phyloP scores from a whole-genome alignment of 2,797 vertebrate species.

The Sebastes reedi region DNA sequence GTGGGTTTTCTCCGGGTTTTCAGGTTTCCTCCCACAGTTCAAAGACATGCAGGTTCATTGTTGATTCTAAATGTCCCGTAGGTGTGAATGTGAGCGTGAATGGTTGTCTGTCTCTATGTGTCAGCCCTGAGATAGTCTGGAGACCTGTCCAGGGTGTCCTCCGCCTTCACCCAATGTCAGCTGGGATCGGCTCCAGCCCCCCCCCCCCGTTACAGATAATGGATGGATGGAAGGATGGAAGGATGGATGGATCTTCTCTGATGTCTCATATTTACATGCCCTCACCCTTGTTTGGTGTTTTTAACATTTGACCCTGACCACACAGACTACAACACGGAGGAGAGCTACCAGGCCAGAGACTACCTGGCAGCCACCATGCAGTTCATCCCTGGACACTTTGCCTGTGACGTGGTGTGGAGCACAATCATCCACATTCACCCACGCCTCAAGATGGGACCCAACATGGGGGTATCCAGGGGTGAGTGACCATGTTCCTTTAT shows the following conservation, averaged over 20 bases:
- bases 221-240: no score
- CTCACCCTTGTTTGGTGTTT: neutral
- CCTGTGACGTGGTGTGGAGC: conserved; percentile 95
- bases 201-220: no score
- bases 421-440: conserved; percentile 97
- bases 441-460: conserved; percentile 96
- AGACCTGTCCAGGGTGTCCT: no score
- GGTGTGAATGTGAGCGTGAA: no score
- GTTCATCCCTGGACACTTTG: conserved; percentile 96
- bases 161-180: no score
- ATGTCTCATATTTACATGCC: neutral
- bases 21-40: no score
- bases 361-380: conserved; percentile 99
- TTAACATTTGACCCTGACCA: neutral
- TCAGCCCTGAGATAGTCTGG: no score
- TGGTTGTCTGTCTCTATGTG: no score
- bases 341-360: conserved; percentile 94
- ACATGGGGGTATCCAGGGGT: conserved; percentile 91
- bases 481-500: conserved; percentile 11
- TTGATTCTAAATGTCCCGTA: no score
- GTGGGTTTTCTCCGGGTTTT: no score
- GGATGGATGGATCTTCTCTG: neutral
- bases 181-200: no score
- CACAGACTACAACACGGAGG: conserved; percentile 92
- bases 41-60: no score